phyloP scores from a whole-genome alignment of 2,113 vertebrate genomes.

The Apteryx owenii region DNA sequence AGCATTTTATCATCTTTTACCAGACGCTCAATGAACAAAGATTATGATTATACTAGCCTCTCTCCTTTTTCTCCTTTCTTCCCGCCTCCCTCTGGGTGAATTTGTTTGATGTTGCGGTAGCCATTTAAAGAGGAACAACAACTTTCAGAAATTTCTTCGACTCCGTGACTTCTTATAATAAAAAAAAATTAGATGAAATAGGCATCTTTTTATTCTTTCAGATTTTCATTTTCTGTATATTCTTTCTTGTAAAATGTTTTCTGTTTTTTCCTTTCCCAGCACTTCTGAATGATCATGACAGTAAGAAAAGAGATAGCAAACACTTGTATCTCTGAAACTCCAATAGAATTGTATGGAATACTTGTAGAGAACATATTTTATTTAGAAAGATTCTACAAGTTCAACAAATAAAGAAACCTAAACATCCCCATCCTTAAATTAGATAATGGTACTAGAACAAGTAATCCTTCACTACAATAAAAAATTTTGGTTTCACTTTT shows the following conservation, averaged over 20 bases:
- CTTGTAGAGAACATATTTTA: neutral
- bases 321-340: neutral
- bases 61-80: neutral
- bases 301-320: neutral
- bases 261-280: neutral
- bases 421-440: neutral
- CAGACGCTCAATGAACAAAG: neutral
- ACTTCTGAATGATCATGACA: neutral
- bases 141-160: neutral
- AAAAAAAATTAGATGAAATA: neutral
- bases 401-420: rapidly evolving
- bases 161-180: neutral
- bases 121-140: neutral
- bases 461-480: neutral
- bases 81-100: neutral
- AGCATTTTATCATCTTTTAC: neutral
- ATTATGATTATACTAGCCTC: neutral
- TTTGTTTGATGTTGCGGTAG: neutral
- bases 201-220: neutral
- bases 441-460: neutral
- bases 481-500: rapidly evolving
- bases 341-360: neutral
- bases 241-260: neutral
- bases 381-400: neutral
- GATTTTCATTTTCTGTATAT: neutral